Base-by-base conservation (phyloP, 2,113 vertebrate species). In the Chloebia gouldiae region DNA sequence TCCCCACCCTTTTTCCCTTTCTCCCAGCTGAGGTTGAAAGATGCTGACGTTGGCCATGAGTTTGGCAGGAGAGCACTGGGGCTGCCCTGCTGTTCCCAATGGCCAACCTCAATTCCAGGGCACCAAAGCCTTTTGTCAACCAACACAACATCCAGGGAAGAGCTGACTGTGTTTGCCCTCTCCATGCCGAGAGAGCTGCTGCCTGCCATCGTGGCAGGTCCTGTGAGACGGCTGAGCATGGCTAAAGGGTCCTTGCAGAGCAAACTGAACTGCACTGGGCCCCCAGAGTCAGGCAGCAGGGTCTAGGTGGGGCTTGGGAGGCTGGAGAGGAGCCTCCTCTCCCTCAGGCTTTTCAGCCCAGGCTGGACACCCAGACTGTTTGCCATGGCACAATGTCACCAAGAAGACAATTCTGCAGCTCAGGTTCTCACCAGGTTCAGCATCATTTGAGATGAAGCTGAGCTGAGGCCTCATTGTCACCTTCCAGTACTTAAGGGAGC, bases 131-230 rank as follows among this genome's bases (percentile, higher is more conserved):
- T 75, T 60, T 49, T 54, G 30, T 27, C 35, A 84, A 17, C 39
- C 30, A 50, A 2, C 17, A 47, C 39, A 71, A 25, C 22, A 8
- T 1, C 47, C 53, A 60, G 54, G 68, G 77, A 33, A 54, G 23
- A 68, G 66, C 68, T 80, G 88, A 2, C 31, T 1, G 1, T 23
- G 30, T 13, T 15, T 73, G 24, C 25, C 37, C 35, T 12, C 13
- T 13, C 28, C 0, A 0, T 57, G 47, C 54, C 3, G 1, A 19
- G 28, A 35, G 13, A 37, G 33, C 35, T 72, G 73, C 49, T 45
- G 53, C 65, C 24, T 40, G 44, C 44, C 33, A 13, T 20, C 3
- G 2, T 21, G 73, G 22, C 73, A 61, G 37, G 8, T 3, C 37
- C 75, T 78, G 59, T 0, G 14, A n/a, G 37, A 3, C 13, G 49